phyloP scores from a whole-genome alignment of 2,888 invertebrate species.

The Nomada ruficornis region DNA sequence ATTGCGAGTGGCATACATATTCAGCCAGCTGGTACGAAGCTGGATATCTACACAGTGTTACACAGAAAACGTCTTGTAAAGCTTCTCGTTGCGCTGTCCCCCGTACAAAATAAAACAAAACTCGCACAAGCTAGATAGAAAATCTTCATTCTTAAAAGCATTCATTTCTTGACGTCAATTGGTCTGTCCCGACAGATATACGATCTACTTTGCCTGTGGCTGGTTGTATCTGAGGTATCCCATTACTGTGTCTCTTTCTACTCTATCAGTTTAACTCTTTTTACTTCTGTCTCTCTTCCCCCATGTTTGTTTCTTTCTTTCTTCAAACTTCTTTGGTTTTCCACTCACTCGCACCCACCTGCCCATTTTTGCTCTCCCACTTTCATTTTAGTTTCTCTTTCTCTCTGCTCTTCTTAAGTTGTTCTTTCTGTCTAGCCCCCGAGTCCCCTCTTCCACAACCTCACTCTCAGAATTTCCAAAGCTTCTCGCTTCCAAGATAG shows the following conservation, averaged over 20 bases:
- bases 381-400: neutral
- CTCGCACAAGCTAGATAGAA: slow-evolving; percentile 53
- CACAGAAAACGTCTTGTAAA: slow-evolving; percentile 59
- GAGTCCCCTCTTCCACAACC: neutral
- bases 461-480: neutral
- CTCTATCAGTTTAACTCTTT: slow-evolving; percentile 55
- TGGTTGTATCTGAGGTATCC: slow-evolving; percentile 93
- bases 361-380: neutral
- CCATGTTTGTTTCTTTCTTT: neutral
- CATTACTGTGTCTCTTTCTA: slow-evolving; percentile 65
- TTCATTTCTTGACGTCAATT: slow-evolving; percentile 67
- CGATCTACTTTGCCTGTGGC: slow-evolving; percentile 92
- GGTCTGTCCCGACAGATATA: slow-evolving; percentile 74
- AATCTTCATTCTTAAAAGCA: slow-evolving; percentile 47
- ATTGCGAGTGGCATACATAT: neutral
- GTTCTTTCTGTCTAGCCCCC: neutral
- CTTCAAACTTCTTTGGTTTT: slow-evolving; percentile 6
- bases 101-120: slow-evolving; percentile 23
- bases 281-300: slow-evolving; percentile 23
- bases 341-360: neutral
- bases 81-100: slow-evolving; percentile 65
- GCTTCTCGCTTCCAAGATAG: slow-evolving; percentile 12
- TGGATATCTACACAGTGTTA: slow-evolving; percentile 21
- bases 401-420: neutral
- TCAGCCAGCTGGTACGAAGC: neutral